phyloP scores from a whole-genome alignment of 92 coral and sea anemone species.

The Porites divaricata region DNA sequence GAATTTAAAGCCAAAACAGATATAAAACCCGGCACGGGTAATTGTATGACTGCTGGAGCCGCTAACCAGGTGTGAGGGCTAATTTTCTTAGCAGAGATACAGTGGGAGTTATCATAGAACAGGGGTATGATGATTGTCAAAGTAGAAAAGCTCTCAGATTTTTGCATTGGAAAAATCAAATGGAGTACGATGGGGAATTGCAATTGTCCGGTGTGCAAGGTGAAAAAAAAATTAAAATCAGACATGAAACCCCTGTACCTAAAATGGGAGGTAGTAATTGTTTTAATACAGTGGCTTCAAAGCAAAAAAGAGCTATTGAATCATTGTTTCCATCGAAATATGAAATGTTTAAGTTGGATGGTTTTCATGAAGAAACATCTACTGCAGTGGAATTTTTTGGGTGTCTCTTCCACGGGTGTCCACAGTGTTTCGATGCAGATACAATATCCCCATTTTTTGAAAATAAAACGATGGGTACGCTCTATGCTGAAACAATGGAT shows the following conservation, averaged over 20 bases:
- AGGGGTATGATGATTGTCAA: slow-evolving; percentile 26
- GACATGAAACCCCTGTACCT: too few relatives aligned
- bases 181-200: background rate
- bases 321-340: too few relatives aligned
- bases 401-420: background rate
- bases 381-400: background rate
- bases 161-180: background rate
- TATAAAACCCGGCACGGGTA: background rate
- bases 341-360: background rate
- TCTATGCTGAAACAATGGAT: background rate
- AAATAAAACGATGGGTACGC: background rate
- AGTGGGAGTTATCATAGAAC: slow-evolving; percentile 15
- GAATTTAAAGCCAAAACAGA: background rate
- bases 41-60: slow-evolving; percentile 11
- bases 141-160: slow-evolving; percentile 16
- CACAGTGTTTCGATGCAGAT: background rate
- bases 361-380: background rate
- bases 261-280: too few relatives aligned
- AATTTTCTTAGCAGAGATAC: background rate
- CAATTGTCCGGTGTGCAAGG: background rate
- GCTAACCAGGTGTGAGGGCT: slow-evolving; percentile 4
- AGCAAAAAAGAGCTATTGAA: too few relatives aligned
- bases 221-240: background rate
- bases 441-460: background rate
- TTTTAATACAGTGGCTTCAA: too few relatives aligned